phyloP scores from a whole-genome alignment of 2,888 invertebrate genomes.

The Callimorpha dominula region DNA sequence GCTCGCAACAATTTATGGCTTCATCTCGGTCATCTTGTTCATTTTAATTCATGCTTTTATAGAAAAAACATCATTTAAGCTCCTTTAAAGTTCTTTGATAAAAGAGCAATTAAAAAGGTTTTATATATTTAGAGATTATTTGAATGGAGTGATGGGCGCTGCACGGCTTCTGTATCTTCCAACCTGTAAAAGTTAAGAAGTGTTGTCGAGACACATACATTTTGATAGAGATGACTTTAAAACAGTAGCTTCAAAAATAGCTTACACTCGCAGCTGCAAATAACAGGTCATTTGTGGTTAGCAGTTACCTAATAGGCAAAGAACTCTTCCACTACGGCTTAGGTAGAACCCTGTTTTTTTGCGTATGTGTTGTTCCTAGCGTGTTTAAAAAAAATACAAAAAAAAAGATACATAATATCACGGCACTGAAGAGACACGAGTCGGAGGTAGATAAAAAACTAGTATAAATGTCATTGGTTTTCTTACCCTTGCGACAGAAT shows the following conservation, averaged over 20 bases:
- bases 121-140: constrained; percentile 34
- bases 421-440: too few species aligned
- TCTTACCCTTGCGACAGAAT: too few species aligned
- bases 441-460: too few species aligned
- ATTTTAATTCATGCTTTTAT: constrained; percentile 66
- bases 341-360: too few species aligned
- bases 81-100: constrained; percentile 52
- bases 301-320: too few species aligned
- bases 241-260: not conserved
- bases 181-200: constrained; percentile 2
- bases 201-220: constrained; percentile 2
- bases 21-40: constrained; percentile 77
- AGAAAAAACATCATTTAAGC: constrained; percentile 54
- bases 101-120: constrained; percentile 62
- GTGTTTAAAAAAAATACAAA: too few species aligned
- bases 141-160: constrained; percentile 19
- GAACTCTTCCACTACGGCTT: too few species aligned
- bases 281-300: too few species aligned
- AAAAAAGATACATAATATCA: too few species aligned
- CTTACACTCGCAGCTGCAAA: too few species aligned
- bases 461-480: too few species aligned
- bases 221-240: not conserved
- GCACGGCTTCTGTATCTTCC: constrained; percentile 16
- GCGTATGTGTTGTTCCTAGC: too few species aligned
- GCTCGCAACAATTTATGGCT: constrained; percentile 81